phyloP scores from a whole-genome alignment of 2,888 invertebrate species.

The Drosophila meridiana region DNA sequence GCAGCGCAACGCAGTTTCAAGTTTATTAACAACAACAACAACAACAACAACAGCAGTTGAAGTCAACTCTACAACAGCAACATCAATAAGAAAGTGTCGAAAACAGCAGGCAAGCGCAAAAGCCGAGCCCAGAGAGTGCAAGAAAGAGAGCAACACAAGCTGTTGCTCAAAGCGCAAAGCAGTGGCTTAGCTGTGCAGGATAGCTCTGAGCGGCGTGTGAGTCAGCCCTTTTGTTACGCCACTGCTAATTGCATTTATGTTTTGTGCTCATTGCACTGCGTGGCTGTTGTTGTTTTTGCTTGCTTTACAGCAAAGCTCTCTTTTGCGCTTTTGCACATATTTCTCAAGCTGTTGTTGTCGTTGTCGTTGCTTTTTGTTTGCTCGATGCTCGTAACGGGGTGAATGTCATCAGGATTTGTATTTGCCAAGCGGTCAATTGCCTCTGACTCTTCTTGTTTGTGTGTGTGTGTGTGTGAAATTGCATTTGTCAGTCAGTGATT shows the following conservation, averaged over 20 bases:
- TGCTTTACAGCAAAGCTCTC: constrained; percentile 13
- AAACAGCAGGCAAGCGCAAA: constrained; percentile 10
- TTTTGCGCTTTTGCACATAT: constrained; percentile 61
- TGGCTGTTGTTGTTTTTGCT: constrained; percentile 4
- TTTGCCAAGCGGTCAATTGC: constrained; percentile 76
- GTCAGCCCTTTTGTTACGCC: not conserved
- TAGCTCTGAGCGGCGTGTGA: not conserved
- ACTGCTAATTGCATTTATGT: constrained; percentile 24
- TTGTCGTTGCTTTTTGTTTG: constrained; percentile 34
- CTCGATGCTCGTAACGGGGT: constrained; percentile 77
- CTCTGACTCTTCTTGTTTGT: constrained; percentile 61
- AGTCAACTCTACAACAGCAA: constrained; percentile 4
- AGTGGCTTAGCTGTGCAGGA: constrained; percentile 1
- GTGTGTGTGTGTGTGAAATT: constrained; percentile 60
- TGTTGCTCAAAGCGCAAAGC: not conserved
- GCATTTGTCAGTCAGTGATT: constrained; percentile 55
- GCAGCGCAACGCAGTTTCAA: constrained; percentile 28
- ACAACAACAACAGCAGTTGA: constrained; percentile 17
- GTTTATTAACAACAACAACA: constrained; percentile 47
- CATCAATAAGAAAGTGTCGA: constrained; percentile 18
- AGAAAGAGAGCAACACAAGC: not conserved
- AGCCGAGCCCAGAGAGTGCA: not conserved
- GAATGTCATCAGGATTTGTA: constrained; percentile 83
- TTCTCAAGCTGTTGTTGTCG: constrained; percentile 35
- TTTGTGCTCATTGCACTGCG: constrained; percentile 42